These are phyloP conservation scores for Enteromius afrohamiltoni DNA, from an alignment of 2,797 vertebrate species.

Conservation along the genomic window DNA sequence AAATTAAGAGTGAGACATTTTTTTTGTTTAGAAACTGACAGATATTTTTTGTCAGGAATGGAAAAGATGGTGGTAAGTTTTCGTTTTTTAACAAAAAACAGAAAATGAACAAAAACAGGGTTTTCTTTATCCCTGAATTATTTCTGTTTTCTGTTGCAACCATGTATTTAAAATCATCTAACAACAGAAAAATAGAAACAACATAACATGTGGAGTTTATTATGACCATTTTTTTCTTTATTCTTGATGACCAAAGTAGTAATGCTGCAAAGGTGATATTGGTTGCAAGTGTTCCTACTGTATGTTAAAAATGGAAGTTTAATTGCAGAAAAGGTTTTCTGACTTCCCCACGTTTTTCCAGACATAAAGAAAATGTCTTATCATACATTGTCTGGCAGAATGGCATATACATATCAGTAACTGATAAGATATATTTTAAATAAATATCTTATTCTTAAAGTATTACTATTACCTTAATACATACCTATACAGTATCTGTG, in stretches of 20 bases:
- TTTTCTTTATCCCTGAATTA: conserved; percentile 1
- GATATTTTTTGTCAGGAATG: not conserved
- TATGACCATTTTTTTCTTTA: not conserved
- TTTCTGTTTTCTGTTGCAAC: not conserved
- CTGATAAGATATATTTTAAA: not conserved
- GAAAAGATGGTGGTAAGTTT: not conserved
- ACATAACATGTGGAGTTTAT: not conserved
- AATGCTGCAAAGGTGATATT: not conserved
- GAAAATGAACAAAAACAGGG: not conserved
- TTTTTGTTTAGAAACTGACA: not conserved
- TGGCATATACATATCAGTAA: not conserved
- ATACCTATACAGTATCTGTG: not conserved
- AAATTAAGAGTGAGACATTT: not conserved
- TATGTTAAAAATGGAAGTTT: not conserved
- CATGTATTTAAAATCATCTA: conserved; percentile 18
- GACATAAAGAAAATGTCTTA: conserved; percentile 16
- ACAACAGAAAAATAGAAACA: not conserved
- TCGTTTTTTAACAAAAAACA: not conserved
- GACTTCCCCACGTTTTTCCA: too few relatives aligned
- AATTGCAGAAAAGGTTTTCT: too few relatives aligned
- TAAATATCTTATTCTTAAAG: not conserved
- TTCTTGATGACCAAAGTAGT: not conserved
- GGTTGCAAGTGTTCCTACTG: not conserved
- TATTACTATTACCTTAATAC: not conserved
- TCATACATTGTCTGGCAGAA: conserved; percentile 48